Evolutionary conservation across 1,140 invertebrate genomes (phyloP).

Genomic region (Rhagoletis pomonella): DNA sequence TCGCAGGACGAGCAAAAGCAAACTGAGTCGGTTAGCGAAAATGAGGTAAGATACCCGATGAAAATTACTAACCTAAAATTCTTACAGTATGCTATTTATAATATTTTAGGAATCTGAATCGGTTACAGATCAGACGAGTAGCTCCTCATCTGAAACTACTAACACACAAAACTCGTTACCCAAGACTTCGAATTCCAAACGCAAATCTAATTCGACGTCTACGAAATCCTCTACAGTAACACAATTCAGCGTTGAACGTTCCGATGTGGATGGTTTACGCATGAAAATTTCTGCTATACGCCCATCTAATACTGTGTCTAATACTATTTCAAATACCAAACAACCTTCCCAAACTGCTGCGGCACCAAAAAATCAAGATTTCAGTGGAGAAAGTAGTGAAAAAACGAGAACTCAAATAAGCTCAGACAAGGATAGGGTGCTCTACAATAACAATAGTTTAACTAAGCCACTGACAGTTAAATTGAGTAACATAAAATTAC

Average conservation of each 20-base stretch:
- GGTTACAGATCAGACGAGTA: conserved; percentile 69
- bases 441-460: conserved; percentile 46
- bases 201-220: conserved; percentile 24
- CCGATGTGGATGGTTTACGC: conserved; percentile 69
- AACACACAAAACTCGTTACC: conserved; percentile 44
- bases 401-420: not conserved
- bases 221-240: conserved; percentile 61
- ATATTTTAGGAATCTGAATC: conserved; percentile 66
- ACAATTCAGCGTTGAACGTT: conserved; percentile 72
- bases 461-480: conserved; percentile 39
- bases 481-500: conserved; percentile 45
- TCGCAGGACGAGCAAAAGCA: conserved; percentile 60
- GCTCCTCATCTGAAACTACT: conserved; percentile 54
- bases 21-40: conserved; percentile 70
- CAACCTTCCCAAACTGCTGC: conserved; percentile 50
- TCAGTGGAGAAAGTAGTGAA: not conserved
- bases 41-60: conserved; percentile 62
- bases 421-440: not conserved
- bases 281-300: conserved; percentile 73
- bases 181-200: conserved; percentile 19
- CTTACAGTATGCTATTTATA: conserved; percentile 10
- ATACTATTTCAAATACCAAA: conserved; percentile 19
- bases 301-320: conserved; percentile 40
- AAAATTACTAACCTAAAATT: not conserved
- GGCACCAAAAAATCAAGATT: not conserved